Evolutionary conservation across 2,113 vertebrate species (phyloP).

Genomic region (Cavia porcellus): DNA sequence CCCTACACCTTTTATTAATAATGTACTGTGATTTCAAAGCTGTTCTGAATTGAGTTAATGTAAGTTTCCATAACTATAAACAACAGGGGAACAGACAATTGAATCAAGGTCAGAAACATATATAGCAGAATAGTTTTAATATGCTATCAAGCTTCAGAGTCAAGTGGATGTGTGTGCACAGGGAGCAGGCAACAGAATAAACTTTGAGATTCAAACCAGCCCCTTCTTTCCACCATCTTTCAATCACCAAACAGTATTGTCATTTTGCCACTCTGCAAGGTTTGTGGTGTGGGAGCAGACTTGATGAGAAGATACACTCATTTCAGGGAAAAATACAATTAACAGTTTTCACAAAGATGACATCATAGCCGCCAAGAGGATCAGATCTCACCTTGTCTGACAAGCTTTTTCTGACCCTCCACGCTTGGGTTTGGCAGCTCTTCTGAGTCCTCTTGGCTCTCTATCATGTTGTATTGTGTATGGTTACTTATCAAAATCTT

Average conservation of each 20-base stretch:
- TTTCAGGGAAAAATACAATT: not conserved
- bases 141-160: not conserved
- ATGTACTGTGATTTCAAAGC: constrained; percentile 17
- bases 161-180: not conserved
- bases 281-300: not conserved
- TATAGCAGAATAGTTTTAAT: not conserved
- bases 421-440: not conserved
- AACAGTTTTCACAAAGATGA: not conserved
- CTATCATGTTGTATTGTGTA: not conserved
- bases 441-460: not conserved
- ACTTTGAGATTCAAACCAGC: not conserved
- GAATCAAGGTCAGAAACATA: not conserved
- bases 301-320: not conserved
- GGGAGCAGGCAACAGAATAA: not conserved
- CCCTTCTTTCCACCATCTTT: not conserved
- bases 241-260: not conserved
- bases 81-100: not conserved
- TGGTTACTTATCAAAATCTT: not conserved
- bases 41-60: not conserved
- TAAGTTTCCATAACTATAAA: not conserved
- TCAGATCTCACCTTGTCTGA: not conserved
- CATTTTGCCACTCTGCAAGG: fast-evolving
- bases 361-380: not conserved
- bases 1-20: constrained; percentile 27
- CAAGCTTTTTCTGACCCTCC: not conserved